phyloP scores from a whole-genome alignment of 2,113 vertebrate genomes.

The Calypte anna region DNA sequence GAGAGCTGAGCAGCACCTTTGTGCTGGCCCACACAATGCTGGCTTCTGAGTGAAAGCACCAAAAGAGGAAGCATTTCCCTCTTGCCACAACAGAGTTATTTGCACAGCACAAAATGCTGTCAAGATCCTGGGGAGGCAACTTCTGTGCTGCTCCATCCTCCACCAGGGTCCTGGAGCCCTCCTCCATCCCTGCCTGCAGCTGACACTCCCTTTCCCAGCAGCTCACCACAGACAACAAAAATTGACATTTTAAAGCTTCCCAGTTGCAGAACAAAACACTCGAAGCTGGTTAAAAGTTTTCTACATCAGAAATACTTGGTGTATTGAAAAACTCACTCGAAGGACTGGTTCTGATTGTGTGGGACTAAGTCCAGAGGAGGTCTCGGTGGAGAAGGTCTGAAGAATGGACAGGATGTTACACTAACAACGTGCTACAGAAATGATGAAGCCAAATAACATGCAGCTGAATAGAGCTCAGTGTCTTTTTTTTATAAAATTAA shows the following conservation, averaged over 20 bases:
- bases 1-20: neutral
- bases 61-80: neutral
- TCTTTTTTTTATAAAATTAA: neutral
- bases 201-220: neutral
- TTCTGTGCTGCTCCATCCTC: neutral
- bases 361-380: neutral
- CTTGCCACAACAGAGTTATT: neutral
- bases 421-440: neutral
- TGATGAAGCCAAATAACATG: neutral
- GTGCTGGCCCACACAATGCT: fast-evolving
- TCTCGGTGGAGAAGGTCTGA: neutral
- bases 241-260: neutral
- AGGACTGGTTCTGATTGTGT: neutral
- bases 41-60: neutral
- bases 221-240: neutral
- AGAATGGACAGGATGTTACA: neutral
- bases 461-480: neutral
- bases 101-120: neutral
- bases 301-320: neutral
- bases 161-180: neutral
- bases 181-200: neutral
- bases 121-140: neutral
- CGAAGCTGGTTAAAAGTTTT: neutral
- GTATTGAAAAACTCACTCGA: neutral
- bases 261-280: neutral